Conservation (phyloP, 2,113 vertebrate genomes). For the Gnathonemus longibarbis region DNA sequence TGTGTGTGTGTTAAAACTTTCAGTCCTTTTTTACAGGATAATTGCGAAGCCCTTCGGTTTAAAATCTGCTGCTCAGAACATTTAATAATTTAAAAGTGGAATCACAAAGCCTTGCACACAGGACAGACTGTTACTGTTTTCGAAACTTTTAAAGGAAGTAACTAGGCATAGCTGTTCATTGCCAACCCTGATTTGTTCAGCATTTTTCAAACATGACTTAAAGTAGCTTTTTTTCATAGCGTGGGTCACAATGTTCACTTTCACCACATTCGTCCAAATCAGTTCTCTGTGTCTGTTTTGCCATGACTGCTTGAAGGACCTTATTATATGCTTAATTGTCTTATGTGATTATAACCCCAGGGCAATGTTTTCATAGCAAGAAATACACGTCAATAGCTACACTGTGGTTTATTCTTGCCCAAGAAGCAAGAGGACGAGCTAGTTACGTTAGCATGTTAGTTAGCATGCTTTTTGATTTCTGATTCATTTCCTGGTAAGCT, state of each 20-base stretch:
- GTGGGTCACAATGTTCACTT: not conserved
- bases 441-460: not conserved
- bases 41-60: not conserved
- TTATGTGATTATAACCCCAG: not conserved
- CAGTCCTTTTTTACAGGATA: not conserved
- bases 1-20: not conserved
- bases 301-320: not conserved
- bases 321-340: not conserved
- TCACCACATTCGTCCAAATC: not conserved
- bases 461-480: slow-evolving; percentile 13
- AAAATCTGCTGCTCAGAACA: not conserved
- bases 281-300: not conserved
- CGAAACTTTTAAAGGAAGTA: not conserved
- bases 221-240: not conserved
- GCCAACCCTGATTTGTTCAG: not conserved
- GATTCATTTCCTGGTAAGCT: slow-evolving; percentile 35
- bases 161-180: not conserved
- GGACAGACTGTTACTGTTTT: not conserved
- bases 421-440: not conserved
- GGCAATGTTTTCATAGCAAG: not conserved
- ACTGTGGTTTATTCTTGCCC: not conserved
- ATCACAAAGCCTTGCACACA: not conserved
- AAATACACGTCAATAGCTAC: not conserved
- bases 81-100: not conserved
- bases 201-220: slow-evolving; percentile 12